A percentile compares a stretch with the other conserved stretches of the same genome.
Evolutionary conservation across 2,888 invertebrate species (phyloP).

Genomic region (Entomobrya multifasciata): DNA sequence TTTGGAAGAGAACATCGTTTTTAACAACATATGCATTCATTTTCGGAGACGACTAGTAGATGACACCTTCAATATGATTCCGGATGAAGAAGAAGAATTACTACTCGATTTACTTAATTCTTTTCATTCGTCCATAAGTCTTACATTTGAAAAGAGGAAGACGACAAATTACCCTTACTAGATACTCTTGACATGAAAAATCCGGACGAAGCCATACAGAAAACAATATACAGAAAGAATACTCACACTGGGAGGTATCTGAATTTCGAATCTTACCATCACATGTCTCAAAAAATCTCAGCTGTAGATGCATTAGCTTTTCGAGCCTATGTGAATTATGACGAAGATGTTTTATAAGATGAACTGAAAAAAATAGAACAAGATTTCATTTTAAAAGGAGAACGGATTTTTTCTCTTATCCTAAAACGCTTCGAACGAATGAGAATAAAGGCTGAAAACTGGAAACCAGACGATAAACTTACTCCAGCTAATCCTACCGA

Average conservation of each 20-base stretch:
- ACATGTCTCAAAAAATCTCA: conserved; percentile 49
- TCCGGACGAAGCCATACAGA: background rate
- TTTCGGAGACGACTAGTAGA: background rate
- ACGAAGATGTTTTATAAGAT: background rate
- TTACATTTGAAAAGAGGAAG: background rate
- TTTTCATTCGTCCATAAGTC: background rate
- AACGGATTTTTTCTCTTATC: background rate
- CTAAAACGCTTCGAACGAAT: background rate
- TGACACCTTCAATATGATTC: background rate
- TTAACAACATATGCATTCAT: background rate
- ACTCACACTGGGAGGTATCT: conserved; percentile 33
- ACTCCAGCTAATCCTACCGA: background rate
- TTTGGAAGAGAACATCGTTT: background rate
- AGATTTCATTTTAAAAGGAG: background rate
- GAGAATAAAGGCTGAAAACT: background rate
- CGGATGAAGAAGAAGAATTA: background rate
- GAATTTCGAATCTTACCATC: conserved; percentile 33
- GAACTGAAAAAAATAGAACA: background rate
- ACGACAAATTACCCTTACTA: background rate
- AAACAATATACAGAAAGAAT: background rate
- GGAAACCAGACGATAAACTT: too few relatives aligned
- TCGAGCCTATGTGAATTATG: background rate
- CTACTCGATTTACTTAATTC: background rate
- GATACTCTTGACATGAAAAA: background rate
- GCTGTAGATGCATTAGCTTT: conserved; percentile 1